Evolutionary conservation across 1,140 invertebrate species (phyloP), one percentile per base, ranked within the genome.

Genomic region (Nasonia giraulti): DNA sequence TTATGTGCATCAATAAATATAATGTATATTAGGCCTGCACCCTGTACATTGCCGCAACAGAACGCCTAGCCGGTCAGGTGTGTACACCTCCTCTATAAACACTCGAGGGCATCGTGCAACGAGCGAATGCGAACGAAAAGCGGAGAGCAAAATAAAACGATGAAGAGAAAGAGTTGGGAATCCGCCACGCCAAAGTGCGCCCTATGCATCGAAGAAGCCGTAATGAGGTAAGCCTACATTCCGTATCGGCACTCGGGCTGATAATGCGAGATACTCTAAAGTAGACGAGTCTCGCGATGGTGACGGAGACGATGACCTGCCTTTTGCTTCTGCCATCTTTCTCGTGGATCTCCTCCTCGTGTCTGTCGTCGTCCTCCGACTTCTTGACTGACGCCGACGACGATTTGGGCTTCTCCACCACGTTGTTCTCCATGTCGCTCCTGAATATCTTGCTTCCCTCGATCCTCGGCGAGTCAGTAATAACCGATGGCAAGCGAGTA

Each of bases 351-450:
- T 91, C 90, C 83, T 86, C 87, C 83, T 86, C 87, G 71, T 93
- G 90, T 84, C 91, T 91, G 81, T 86, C 86, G 68, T 92, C 91
- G 85, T 89, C 90, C 81, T 93, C 91, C 80, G 89, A 85, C 27
- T 75, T 80, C 14, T 20, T 62, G 55, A 20, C 55, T 62, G 37
- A 71, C 33, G 31, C 12, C 69, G 69, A 37, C 17, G 27, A 31
- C 10, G 85, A 90, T 87, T 83, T 89, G 89, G 88, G 91, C 87
- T 93, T 92, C 77, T 92, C 91, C 89, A 92, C 92, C 92, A 92
- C 92, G 50, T 73, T 75, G n/a, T 75, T 84, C n/a, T 80, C 83
- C 78, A 80, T 80, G 23, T 40, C 40, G 74, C 17, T 47, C 17
- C 23, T 33, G 68, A 12, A 8, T n/a, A 7, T 73, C 17, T 20